Percentiles rank a stretch among this genome's conserved stretches.
phyloP scores from a whole-genome alignment of 2,888 invertebrate species.

The Lobophora halterata region DNA sequence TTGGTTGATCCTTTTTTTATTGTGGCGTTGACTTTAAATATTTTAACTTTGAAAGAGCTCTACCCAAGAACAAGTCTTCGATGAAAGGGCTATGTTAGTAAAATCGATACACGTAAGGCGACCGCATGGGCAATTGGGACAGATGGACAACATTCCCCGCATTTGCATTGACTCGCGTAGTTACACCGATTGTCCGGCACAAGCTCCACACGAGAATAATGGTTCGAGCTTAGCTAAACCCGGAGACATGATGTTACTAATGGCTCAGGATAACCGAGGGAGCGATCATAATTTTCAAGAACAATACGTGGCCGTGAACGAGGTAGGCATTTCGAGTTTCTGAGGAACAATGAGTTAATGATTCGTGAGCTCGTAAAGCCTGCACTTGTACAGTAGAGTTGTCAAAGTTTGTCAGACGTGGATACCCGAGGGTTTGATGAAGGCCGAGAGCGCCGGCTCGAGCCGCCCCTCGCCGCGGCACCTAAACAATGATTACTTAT shows the following conservation, averaged over 20 bases:
- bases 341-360: slow-evolving; percentile 69
- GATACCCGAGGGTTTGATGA: slow-evolving; percentile 51
- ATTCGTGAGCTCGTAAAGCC: slow-evolving; percentile 64
- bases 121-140: too few species aligned
- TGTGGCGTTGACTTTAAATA: too few species aligned
- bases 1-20: too few species aligned
- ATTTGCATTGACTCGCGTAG: too few species aligned
- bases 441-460: slow-evolving; percentile 34
- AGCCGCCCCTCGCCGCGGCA: slow-evolving; percentile 22
- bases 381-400: slow-evolving; percentile 53
- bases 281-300: slow-evolving; percentile 68
- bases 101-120: too few species aligned
- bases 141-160: too few species aligned
- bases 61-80: too few species aligned
- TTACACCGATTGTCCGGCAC: too few species aligned
- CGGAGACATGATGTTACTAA: slow-evolving; percentile 66
- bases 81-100: too few species aligned
- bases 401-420: slow-evolving; percentile 52
- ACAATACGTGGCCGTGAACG: slow-evolving; percentile 63
- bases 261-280: slow-evolving; percentile 61
- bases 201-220: slow-evolving; percentile 39
- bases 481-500: slow-evolving; percentile 33
- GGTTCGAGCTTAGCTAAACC: slow-evolving; percentile 51
- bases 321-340: slow-evolving; percentile 61
- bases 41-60: too few species aligned